Evolutionary conservation across 2,888 invertebrate species (phyloP).

Genomic region (Horisme vitalbata): DNA sequence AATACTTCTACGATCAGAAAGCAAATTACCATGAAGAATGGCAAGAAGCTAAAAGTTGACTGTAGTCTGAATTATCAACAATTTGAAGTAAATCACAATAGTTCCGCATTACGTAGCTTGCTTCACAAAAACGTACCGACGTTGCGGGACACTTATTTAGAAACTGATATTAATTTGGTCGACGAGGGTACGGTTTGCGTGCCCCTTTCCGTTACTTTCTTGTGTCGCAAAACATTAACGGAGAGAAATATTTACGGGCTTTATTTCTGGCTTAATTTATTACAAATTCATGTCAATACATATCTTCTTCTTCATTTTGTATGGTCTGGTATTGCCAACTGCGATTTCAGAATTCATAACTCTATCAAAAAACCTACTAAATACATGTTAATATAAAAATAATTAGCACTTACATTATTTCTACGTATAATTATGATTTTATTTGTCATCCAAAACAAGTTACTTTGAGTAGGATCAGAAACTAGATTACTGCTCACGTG

Average conservation of each 20-base stretch:
- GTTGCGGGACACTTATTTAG: conserved; percentile 69
- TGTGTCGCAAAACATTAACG: conserved; percentile 28
- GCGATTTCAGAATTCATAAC: too few species aligned
- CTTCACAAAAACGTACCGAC: conserved; percentile 52
- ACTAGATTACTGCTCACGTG: too few species aligned
- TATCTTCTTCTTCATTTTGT: too few species aligned
- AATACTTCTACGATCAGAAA: neutral
- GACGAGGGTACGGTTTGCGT: conserved; percentile 67
- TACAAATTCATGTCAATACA: neutral
- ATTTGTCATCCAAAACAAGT: too few species aligned
- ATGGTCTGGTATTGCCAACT: too few species aligned
- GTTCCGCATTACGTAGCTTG: conserved; percentile 36
- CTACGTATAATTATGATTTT: too few species aligned
- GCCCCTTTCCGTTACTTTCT: conserved; percentile 46
- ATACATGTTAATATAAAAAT: too few species aligned
- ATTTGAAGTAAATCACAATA: conserved; percentile 27
- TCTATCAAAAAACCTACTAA: too few species aligned
- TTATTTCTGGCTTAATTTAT: neutral
- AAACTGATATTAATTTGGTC: conserved; percentile 74
- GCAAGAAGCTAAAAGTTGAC: conserved; percentile 24
- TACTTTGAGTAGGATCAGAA: too few species aligned
- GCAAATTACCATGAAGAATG: conserved; percentile 6
- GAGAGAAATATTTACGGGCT: neutral
- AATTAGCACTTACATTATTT: too few species aligned
- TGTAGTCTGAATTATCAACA: conserved; percentile 22